These are phyloP conservation scores for Gambusia yucatana DNA, from an alignment of 2,797 vertebrate species.

Conservation along the genomic window DNA sequence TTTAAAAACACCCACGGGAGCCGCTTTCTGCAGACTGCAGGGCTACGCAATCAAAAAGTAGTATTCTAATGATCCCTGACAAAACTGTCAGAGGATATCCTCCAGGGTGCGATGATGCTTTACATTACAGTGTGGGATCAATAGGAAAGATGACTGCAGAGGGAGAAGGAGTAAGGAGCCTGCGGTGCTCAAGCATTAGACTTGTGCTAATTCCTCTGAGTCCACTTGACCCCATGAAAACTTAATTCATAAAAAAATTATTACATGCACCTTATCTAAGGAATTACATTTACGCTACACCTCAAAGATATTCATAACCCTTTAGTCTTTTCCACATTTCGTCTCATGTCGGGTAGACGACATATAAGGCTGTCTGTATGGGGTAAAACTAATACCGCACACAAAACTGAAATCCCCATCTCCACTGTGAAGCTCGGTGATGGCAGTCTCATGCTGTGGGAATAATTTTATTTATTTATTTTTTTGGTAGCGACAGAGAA, in stretches of 20 bases:
- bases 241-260: slow-evolving; percentile 6
- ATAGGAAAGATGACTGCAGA: slow-evolving; percentile 71
- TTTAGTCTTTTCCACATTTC: not conserved
- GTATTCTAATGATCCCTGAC: slow-evolving; percentile 82
- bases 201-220: slow-evolving; percentile 36
- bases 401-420: not conserved
- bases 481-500: not conserved
- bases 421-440: not conserved
- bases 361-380: not conserved
- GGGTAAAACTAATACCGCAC: not conserved
- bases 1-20: slow-evolving; percentile 65
- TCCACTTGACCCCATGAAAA: slow-evolving; percentile 42
- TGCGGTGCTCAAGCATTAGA: slow-evolving; percentile 24
- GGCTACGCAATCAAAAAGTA: slow-evolving; percentile 69
- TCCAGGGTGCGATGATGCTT: slow-evolving; percentile 81
- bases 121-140: slow-evolving; percentile 79
- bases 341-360: not conserved
- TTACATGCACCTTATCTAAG: not conserved
- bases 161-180: slow-evolving; percentile 33
- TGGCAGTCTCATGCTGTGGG: not conserved
- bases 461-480: not conserved
- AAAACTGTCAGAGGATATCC: slow-evolving; percentile 79
- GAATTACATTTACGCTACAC: not conserved
- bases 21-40: slow-evolving; percentile 47
- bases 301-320: not conserved